Percentiles rank a stretch among this genome's conserved stretches.
These are phyloP conservation scores for Notothenia coriiceps DNA, from an alignment of 2,113 vertebrate genomes.

Conservation along the genomic window DNA sequence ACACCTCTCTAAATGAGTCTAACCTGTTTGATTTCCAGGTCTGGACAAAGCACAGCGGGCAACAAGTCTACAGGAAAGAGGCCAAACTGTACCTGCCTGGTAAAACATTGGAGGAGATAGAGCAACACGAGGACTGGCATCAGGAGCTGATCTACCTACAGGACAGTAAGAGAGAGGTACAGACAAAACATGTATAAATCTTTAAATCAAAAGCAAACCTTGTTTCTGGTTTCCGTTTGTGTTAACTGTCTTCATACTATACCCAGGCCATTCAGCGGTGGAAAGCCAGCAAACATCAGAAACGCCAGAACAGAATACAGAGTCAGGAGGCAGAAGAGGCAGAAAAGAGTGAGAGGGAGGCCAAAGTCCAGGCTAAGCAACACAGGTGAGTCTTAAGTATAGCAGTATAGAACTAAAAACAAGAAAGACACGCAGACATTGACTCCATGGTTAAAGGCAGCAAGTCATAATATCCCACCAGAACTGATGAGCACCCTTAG, in stretches of 20 bases:
- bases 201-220: not conserved
- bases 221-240: not conserved
- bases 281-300: conserved; percentile 85
- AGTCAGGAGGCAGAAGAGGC: conserved; percentile 77
- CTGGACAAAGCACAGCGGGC: conserved; percentile 88
- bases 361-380: conserved; percentile 71
- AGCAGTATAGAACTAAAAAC: not conserved
- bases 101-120: conserved; percentile 87
- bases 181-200: not conserved
- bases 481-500: not conserved
- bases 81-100: conserved; percentile 86
- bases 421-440: not conserved
- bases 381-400: conserved; percentile 65
- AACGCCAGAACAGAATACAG: conserved; percentile 80
- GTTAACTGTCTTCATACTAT: not conserved
- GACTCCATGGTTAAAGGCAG: not conserved
- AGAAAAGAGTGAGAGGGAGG: conserved; percentile 53
- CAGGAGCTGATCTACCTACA: conserved; percentile 88
- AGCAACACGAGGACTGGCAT: conserved; percentile 91
- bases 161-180: conserved; percentile 91
- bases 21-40: conserved; percentile 68
- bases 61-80: conserved; percentile 83
- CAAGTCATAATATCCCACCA: not conserved
- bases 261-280: conserved; percentile 90
- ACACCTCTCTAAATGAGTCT: not conserved